These are phyloP conservation scores for Orthosia gracilis DNA, from an alignment of 2,888 invertebrate species.

Conservation along the genomic window DNA sequence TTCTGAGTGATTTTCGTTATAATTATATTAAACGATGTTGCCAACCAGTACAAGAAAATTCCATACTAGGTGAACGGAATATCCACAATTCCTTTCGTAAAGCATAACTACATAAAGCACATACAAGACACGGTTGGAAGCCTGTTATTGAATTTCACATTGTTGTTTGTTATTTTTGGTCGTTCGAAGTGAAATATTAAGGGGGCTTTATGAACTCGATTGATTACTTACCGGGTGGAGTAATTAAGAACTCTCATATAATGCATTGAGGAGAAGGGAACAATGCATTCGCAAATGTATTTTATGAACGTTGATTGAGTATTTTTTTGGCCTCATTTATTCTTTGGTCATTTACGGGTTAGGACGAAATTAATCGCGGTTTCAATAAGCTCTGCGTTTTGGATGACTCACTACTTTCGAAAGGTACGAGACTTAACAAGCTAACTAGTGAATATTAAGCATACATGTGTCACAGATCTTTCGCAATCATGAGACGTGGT, in stretches of 20 bases:
- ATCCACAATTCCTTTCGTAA: slow-evolving; percentile 70
- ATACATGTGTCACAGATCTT: neutral
- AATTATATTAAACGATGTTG: neutral
- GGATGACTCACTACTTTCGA: slow-evolving; percentile 35
- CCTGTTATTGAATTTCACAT: slow-evolving; percentile 83
- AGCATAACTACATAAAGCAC: slow-evolving; percentile 69
- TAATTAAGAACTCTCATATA: slow-evolving; percentile 75
- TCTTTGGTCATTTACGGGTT: slow-evolving; percentile 51
- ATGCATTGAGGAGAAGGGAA: slow-evolving; percentile 60
- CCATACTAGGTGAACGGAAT: slow-evolving; percentile 24
- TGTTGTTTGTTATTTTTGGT: slow-evolving; percentile 81
- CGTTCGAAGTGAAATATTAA: slow-evolving; percentile 77
- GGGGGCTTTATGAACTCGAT: slow-evolving; percentile 70
- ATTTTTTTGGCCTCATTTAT: slow-evolving; percentile 60
- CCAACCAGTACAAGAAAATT: slow-evolving; percentile 1
- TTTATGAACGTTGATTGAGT: slow-evolving; percentile 65
- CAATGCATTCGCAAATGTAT: slow-evolving; percentile 66
- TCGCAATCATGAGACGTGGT: neutral
- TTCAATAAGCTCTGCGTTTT: slow-evolving; percentile 40
- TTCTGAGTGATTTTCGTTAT: too few species aligned
- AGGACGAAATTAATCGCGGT: slow-evolving; percentile 43
- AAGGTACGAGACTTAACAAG: neutral
- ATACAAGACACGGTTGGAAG: slow-evolving; percentile 77
- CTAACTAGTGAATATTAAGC: neutral
- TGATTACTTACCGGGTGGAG: slow-evolving; percentile 70